phyloP scores from a whole-genome alignment of 2,113 vertebrate species.

The Ophiodon elongatus region DNA sequence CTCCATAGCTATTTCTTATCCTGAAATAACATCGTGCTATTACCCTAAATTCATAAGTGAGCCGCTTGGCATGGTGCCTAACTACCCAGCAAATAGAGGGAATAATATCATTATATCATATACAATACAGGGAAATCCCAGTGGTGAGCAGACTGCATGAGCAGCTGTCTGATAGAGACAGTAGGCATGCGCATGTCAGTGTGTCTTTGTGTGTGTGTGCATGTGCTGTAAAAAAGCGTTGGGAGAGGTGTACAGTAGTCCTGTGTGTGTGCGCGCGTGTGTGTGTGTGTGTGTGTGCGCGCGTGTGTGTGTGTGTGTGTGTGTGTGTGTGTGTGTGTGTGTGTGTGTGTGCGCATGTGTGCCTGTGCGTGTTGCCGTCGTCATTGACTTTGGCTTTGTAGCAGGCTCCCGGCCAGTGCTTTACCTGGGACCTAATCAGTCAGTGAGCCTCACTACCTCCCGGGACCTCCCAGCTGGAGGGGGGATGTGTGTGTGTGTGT shows the following conservation, averaged over 20 bases:
- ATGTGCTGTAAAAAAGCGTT: constrained; percentile 24
- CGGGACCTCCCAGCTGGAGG: constrained; percentile 84
- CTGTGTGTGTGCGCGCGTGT: constrained; percentile 8
- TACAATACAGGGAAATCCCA: constrained; percentile 80
- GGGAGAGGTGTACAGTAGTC: constrained; percentile 49
- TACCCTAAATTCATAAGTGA: constrained; percentile 75
- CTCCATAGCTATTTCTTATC: constrained; percentile 52
- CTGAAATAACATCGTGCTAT: constrained; percentile 69
- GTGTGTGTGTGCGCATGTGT: constrained; percentile 25
- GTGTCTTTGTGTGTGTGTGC: constrained; percentile 44
- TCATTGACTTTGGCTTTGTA: constrained; percentile 88
- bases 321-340: constrained; percentile 23
- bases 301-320: constrained; percentile 9
- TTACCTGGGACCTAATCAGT: constrained; percentile 92
- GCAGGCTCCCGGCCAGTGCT: constrained; percentile 88
- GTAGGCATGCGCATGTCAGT: constrained; percentile 41
- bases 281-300: constrained; percentile 25
- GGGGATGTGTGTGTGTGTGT: constrained; percentile 59
- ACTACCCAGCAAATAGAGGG: constrained; percentile 77
- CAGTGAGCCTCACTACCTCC: constrained; percentile 86
- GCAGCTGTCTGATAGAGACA: constrained; percentile 77
- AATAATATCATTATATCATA: constrained; percentile 79
- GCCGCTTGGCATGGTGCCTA: constrained; percentile 78
- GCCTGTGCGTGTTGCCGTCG: constrained; percentile 27
- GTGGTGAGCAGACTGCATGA: constrained; percentile 72